Conservation (phyloP, 2,888 invertebrate species). For the Sarcophaga subvicina region DNA sequence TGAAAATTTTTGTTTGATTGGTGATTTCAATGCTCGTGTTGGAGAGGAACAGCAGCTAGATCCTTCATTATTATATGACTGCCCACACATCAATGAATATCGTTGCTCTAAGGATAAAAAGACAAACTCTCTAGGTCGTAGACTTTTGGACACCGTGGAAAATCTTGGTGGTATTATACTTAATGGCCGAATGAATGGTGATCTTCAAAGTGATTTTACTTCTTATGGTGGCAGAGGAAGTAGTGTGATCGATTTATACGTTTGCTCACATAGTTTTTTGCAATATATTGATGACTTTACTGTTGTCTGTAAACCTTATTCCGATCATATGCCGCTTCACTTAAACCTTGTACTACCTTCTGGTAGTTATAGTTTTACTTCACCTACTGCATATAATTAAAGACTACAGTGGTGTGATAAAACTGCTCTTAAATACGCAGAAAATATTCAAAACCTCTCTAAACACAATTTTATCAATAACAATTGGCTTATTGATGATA, state of each 20-base stretch:
- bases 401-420: not conserved
- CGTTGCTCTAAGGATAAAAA: not conserved
- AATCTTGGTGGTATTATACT: conserved; percentile 23
- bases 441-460: not conserved
- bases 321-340: too few relatives aligned
- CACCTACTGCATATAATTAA: too few relatives aligned
- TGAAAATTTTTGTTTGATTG: conserved; percentile 22
- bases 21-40: conserved; percentile 39
- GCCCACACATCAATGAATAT: not conserved
- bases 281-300: too few relatives aligned
- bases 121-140: not conserved
- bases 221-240: conserved; percentile 30
- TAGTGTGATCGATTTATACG: conserved; percentile 21
- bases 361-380: too few relatives aligned
- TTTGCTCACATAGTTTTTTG: conserved; percentile 4
- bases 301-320: too few relatives aligned
- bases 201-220: conserved; percentile 14
- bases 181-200: conserved; percentile 21
- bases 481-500: not conserved
- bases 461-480: not conserved
- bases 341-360: too few relatives aligned
- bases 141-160: conserved; percentile 18
- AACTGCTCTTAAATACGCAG: not conserved
- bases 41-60: conserved; percentile 24
- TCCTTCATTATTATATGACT: not conserved